phyloP scores from a whole-genome alignment of 2,113 vertebrate genomes.

The Erythrocebus patas region DNA sequence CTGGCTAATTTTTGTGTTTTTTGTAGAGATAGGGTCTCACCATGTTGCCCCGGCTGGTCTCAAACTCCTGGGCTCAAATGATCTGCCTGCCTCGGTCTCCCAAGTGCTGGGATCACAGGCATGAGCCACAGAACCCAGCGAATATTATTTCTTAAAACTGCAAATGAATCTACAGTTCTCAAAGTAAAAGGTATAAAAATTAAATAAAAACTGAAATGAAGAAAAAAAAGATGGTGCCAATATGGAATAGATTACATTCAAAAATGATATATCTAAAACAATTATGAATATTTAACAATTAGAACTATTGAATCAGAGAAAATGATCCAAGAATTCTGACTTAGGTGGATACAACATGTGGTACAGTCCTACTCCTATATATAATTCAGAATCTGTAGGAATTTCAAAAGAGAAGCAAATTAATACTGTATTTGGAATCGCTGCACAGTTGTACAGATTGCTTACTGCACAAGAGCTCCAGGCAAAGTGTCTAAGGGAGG shows the following conservation, averaged over 20 bases:
- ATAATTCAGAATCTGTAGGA: not conserved
- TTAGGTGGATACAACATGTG: not conserved
- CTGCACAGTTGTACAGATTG: not conserved
- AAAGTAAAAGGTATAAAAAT: slow-evolving; percentile 37
- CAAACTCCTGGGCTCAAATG: not conserved
- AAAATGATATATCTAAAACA: slow-evolving; percentile 21
- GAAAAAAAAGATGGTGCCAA: not conserved
- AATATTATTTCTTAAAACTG: slow-evolving; percentile 23
- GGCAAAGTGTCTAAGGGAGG: not conserved
- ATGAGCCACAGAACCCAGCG: not conserved
- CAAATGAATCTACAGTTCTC: not conserved
- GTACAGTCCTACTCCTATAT: not conserved
- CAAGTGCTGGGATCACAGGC: not conserved
- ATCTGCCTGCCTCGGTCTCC: not conserved
- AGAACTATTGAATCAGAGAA: not conserved
- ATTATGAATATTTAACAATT: slow-evolving; percentile 11
- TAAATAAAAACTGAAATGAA: not conserved
- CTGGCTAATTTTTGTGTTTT: not conserved
- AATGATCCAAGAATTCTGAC: slow-evolving; percentile 8
- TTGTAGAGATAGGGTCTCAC: not conserved
- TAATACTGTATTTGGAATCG: not conserved
- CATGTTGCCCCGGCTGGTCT: not conserved
- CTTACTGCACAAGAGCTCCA: not conserved
- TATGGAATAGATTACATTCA: not conserved
- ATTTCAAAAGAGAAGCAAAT: slow-evolving; percentile 34